These are phyloP conservation scores for Conus betulinus DNA, from an alignment of 1,140 invertebrate species.

Conservation along the genomic window DNA sequence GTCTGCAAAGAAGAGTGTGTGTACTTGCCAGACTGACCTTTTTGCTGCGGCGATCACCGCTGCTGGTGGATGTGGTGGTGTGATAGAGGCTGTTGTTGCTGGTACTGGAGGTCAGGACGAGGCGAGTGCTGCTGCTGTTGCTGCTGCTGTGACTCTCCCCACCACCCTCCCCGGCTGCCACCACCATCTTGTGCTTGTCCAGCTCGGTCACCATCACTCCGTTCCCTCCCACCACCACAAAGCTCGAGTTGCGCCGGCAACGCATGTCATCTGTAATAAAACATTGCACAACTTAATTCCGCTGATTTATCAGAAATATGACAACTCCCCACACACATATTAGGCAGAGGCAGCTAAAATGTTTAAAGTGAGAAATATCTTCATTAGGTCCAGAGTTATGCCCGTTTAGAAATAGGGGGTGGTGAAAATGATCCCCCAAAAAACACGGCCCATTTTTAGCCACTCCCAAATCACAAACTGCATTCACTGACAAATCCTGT, in stretches of 20 bases:
- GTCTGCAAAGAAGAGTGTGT: no score
- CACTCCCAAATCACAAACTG: no score
- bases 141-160: slow-evolving; percentile 32
- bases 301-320: no score
- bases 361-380: no score
- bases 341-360: no score
- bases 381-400: no score
- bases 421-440: no score
- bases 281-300: not conserved
- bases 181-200: slow-evolving; percentile 4
- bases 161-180: slow-evolving; percentile 14
- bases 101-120: not conserved
- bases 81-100: not conserved
- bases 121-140: not conserved
- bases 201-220: not conserved
- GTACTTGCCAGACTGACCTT: not conserved
- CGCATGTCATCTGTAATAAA: slow-evolving; percentile 3
- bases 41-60: slow-evolving; percentile 12
- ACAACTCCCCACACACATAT: no score
- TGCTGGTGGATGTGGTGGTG: not conserved
- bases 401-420: no score
- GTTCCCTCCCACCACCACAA: slow-evolving; percentile 9
- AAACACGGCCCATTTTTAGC: no score
- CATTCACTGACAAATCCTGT: no score
- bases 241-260: slow-evolving; percentile 33